Base-by-base conservation (phyloP, 2,888 invertebrate species). In the Parapristionchus giblindavisi region DNA sequence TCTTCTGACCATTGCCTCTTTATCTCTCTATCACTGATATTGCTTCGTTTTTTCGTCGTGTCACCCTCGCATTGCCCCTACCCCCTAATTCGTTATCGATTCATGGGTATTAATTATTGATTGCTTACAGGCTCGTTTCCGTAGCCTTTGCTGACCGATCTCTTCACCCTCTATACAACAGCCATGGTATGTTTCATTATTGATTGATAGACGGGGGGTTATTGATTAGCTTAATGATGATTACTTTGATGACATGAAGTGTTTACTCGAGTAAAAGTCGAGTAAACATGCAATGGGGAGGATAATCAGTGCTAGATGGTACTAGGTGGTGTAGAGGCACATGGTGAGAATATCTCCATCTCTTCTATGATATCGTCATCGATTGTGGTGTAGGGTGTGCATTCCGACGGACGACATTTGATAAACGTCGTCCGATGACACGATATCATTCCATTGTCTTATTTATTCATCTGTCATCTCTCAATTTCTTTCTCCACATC, bases 91-190 rank as follows among this genome's bases (percentile, higher is more conserved):
- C 17, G 43, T 43, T 43, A 8, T 43, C 43, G 43, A 43, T 14
- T 43, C 43, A 8, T 43, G 43, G 8, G 43, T 43, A 14, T 17
- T 8, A 43, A 14, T 43, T 8, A 43, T 43, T 27, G 0, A 24
- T 24, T 5, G 4, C 5, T 65, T 43, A 32, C 43, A 65, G 63
- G 63, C 63, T 65, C 63, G 61, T 61, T 40, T 40, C 48, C 32
- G 43, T 21, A 43, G 63, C 63, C 63, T 65, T 43, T 65, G 29
- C 63, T 65, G 38, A 38, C 60, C 29, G 21, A 29, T 63, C 40
- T 38, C 21, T 32, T 24, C 40, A 29, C 40, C 63, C 29, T 43
- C 34, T 36, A 32, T 32, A 36, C 68, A 21, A 43, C 68, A 51
- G 36, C 34, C 68, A 48, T 34, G 40, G 21, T 52, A 34, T 36